Evolutionary conservation across 53 echinoderm and acorn worm species (phyloP), one percentile per base, ranked within the genome.

Genomic region (Henricia sp.): DNA sequence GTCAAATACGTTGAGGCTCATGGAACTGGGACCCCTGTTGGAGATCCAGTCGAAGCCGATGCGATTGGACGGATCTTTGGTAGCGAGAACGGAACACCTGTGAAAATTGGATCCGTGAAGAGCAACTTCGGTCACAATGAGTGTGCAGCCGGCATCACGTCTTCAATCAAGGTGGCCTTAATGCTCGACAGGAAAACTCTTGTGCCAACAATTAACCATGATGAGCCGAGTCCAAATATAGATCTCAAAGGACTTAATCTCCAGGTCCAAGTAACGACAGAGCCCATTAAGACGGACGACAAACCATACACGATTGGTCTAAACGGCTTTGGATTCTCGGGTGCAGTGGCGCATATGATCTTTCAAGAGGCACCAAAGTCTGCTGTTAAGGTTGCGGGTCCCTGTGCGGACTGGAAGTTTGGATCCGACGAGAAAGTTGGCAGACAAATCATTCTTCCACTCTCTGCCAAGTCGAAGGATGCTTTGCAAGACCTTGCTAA

Each of bases 91-190:
- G 66, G 82, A 5, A 76, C 33, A 14, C 91, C 92, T 44, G 58
- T 96, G 20, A 94, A 94, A 62, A 88, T 96, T 27, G 96, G 96
- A 32, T 96, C 96, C 1, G 90, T 96, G 21, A 96, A 96, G 89
- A 90, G 96, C 64, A 96, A 96, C 85, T 96, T 96, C 34, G 93
- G 93, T 21, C 96, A 96, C 71, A 90, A 87, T n/a, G 96, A 96
- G 67, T 90, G 95, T 21, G 94, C 96, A 23, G 96, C 96, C 17
- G 96, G 96, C 8, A 87, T 91, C 2, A 89, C 86, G 24, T 88
- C 96, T 4, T 91, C 96, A 41, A 96, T 94, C 46, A 96, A 96
- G 60, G 93, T 92, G 20, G 91, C 96, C 17, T 69, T 96, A 41
- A 96, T 96, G 96, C 84, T 94, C 82, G 84, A 96, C 43, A 91